phyloP scores from a whole-genome alignment of 2,113 vertebrate species.

The Centropus bengalensis region DNA sequence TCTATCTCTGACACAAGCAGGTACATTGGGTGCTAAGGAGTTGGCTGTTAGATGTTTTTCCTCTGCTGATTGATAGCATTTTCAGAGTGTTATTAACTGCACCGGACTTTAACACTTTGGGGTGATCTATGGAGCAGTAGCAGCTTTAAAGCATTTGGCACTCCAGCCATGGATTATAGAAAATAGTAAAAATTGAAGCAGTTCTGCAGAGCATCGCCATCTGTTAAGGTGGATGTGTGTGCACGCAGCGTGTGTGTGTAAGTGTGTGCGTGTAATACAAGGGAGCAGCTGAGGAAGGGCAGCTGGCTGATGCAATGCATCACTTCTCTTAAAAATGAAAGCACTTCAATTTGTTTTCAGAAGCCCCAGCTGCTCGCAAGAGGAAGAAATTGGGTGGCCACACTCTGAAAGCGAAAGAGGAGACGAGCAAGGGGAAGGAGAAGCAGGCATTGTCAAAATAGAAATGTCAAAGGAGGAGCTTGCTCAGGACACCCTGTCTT shows the following conservation, averaged over 20 bases:
- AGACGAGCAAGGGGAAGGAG: neutral
- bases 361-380: constrained; percentile 29
- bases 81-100: constrained; percentile 74
- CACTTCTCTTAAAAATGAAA: constrained; percentile 42
- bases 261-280: neutral
- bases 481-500: neutral
- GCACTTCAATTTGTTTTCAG: neutral
- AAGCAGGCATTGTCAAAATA: neutral
- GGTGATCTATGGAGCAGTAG: constrained; percentile 75
- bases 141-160: constrained; percentile 69
- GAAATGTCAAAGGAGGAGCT: neutral
- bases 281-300: constrained; percentile 31
- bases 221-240: constrained; percentile 19
- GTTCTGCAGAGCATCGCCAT: constrained; percentile 61
- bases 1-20: constrained; percentile 60
- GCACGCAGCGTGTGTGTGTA: neutral
- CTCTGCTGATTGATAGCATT: constrained; percentile 70
- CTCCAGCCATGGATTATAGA: constrained; percentile 53
- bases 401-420: neutral
- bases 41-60: constrained; percentile 29
- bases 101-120: constrained; percentile 65
- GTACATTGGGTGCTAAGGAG: constrained; percentile 30
- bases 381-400: neutral
- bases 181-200: constrained; percentile 65
- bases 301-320: constrained; percentile 23